Evolutionary conservation across 2,888 invertebrate genomes (phyloP).

Genomic region (Ptychoptera albimana): DNA sequence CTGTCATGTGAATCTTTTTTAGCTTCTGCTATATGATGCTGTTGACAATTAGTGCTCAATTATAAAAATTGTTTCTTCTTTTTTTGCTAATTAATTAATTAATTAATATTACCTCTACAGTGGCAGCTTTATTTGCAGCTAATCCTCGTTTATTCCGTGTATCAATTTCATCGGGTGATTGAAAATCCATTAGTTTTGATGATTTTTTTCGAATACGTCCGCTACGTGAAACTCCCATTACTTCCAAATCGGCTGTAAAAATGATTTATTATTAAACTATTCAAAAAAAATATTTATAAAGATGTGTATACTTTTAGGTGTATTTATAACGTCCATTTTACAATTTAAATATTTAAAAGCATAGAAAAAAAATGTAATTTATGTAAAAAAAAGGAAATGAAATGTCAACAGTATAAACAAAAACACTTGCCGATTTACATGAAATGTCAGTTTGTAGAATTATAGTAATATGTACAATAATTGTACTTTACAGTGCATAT

Average conservation of each 20-base stretch:
- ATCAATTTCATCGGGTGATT: conserved; percentile 73
- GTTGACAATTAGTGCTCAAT: neutral
- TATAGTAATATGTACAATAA: too few relatives aligned
- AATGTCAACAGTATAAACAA: too few relatives aligned
- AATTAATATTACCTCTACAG: neutral
- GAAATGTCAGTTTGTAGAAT: too few relatives aligned
- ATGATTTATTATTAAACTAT: neutral
- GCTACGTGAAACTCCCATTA: conserved; percentile 75
- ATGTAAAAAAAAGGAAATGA: too few relatives aligned
- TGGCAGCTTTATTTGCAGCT: neutral
- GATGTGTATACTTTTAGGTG: too few relatives aligned
- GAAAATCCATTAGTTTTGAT: conserved; percentile 85
- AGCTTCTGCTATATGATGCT: neutral
- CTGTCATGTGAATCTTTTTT: conserved; percentile 10
- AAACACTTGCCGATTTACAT: too few relatives aligned
- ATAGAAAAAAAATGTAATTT: too few relatives aligned
- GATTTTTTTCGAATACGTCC: conserved; percentile 88
- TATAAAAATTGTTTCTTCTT: neutral
- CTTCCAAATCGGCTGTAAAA: conserved; percentile 46
- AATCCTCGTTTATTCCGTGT: conserved; percentile 12
- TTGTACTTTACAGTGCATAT: too few relatives aligned
- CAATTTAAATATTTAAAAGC: too few relatives aligned
- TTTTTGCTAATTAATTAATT: neutral
- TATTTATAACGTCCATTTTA: too few relatives aligned
- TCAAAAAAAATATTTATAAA: too few relatives aligned